phyloP scores from a whole-genome alignment of 1,140 invertebrate genomes.

The Ericerus pela region DNA sequence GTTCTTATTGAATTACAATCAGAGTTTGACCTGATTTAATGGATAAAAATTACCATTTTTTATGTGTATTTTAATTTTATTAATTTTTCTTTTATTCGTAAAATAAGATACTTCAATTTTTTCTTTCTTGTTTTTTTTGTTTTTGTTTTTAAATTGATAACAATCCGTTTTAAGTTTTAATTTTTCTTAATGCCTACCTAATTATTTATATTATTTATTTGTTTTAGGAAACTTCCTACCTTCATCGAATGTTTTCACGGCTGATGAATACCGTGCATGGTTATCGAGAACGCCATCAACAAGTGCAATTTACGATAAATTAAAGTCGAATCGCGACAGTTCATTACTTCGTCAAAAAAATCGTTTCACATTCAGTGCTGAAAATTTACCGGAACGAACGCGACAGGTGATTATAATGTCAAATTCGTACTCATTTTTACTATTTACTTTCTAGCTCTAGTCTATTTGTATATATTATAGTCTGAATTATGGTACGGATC shows the following conservation, averaged over 20 bases:
- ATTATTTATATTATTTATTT: no score
- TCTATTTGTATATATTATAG: background rate
- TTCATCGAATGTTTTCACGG: constrained; percentile 65
- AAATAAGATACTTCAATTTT: no score
- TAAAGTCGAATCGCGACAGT: constrained; percentile 44
- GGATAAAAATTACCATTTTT: no score
- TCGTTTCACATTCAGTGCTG: constrained; percentile 71
- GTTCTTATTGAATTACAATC: no score
- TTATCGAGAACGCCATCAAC: constrained; percentile 75
- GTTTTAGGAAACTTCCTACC: constrained; percentile 31
- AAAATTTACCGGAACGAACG: constrained; percentile 47
- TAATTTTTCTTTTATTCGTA: no score
- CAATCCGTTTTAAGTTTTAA: no score
- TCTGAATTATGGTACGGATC: constrained; percentile 16
- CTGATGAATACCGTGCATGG: constrained; percentile 82
- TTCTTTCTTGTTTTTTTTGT: no score
- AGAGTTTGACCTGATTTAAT: no score
- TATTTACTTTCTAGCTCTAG: constrained; percentile 7
- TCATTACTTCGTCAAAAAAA: constrained; percentile 42
- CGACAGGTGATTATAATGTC: constrained; percentile 32
- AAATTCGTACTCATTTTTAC: background rate
- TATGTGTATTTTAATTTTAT: no score
- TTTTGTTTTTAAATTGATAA: no score
- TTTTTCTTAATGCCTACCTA: no score
- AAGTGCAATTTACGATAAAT: constrained; percentile 78